Percentiles rank a stretch among this genome's conserved stretches.
Evolutionary conservation across 2,797 vertebrate species (phyloP).

Genomic region (Halcyon leucocephala): DNA sequence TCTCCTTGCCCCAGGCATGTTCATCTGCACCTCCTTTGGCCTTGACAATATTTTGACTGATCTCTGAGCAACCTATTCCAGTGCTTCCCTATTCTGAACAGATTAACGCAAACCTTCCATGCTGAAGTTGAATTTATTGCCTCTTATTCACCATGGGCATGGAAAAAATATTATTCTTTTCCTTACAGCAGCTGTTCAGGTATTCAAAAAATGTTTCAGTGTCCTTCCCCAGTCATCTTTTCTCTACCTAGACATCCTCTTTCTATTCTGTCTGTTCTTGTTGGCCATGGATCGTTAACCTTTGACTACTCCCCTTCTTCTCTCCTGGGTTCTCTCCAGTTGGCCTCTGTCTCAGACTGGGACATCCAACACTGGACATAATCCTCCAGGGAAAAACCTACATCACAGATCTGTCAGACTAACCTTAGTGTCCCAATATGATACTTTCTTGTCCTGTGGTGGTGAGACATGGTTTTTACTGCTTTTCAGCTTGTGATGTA

Average conservation of each 20-base stretch:
- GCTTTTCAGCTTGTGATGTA: neutral
- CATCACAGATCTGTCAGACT: neutral
- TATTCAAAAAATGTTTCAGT: neutral
- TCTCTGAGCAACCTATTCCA: neutral
- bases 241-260: neutral
- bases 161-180: slow-evolving; percentile 35
- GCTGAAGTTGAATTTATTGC: slow-evolving; percentile 14
- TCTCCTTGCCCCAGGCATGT: neutral
- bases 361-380: neutral
- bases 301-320: neutral
- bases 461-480: neutral
- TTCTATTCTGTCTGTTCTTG: neutral
- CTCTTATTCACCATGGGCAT: slow-evolving; percentile 5
- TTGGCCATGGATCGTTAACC: neutral
- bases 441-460: neutral
- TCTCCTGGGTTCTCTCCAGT: neutral
- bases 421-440: neutral
- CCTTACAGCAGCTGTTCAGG: neutral
- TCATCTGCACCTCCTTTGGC: neutral
- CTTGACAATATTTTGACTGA: neutral
- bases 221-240: neutral
- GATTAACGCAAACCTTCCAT: slow-evolving; percentile 17
- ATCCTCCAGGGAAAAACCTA: neutral
- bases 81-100: slow-evolving; percentile 25
- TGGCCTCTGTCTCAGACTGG: neutral